Conservation (phyloP, 2,797 vertebrate genomes). For the Zenarchopterus dispar region DNA sequence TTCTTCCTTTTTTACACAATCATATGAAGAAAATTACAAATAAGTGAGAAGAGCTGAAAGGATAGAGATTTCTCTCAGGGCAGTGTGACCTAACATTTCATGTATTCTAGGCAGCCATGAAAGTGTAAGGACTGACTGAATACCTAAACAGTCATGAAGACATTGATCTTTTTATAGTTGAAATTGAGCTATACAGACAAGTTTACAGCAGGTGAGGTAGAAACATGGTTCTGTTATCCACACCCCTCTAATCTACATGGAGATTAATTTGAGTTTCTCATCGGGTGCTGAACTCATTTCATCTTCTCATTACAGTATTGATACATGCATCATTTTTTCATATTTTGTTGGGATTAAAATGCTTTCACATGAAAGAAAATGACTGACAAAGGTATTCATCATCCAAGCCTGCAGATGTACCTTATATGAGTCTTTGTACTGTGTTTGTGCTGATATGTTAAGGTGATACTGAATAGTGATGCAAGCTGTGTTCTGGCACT, state of each 20-base stretch:
- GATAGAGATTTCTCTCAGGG: not conserved
- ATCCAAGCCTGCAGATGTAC: no score
- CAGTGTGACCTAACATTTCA: conserved; percentile 17
- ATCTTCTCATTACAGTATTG: conserved; percentile 54
- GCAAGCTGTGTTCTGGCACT: conserved; percentile 29
- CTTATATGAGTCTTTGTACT: conserved; percentile 38
- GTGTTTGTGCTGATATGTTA: conserved; percentile 32
- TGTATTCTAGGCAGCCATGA: conserved; percentile 11
- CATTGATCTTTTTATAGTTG: conserved; percentile 20
- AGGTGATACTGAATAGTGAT: conserved; percentile 43
- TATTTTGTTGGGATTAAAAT: conserved; percentile 60
- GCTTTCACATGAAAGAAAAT: conserved; percentile 66
- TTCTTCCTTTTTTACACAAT: no score
- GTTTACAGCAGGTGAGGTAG: conserved; percentile 13
- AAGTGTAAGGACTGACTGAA: conserved; percentile 10
- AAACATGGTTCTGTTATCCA: conserved; percentile 21
- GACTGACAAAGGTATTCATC: no score
- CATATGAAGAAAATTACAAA: not conserved
- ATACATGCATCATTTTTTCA: conserved; percentile 34
- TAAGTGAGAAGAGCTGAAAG: not conserved
- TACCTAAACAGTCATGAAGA: conserved; percentile 21
- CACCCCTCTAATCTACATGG: conserved; percentile 34
- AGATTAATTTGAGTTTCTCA: conserved; percentile 51
- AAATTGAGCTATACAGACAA: conserved; percentile 1
- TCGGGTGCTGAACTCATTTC: conserved; percentile 45